Percentiles rank a stretch among this genome's conserved stretches.
Conservation (phyloP, 2,113 vertebrate species). For the Lichenostomus cassidix region DNA sequence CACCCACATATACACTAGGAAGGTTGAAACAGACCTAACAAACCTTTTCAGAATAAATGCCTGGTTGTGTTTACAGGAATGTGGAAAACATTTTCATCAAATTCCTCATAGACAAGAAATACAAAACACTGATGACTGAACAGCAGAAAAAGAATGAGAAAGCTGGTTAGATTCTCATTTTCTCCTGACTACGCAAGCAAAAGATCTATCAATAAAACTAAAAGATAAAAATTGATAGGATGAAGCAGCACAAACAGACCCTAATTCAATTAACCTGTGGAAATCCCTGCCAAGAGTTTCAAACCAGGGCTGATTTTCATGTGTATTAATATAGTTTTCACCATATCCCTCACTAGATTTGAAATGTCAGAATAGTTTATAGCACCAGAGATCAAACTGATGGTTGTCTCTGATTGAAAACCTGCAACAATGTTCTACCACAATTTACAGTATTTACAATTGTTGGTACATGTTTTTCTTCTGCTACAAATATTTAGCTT, state of each 20-base stretch:
- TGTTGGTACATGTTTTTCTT: background rate
- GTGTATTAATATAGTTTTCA: background rate
- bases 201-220: background rate
- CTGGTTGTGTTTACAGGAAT: background rate
- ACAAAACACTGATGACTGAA: background rate
- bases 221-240: conserved; percentile 12
- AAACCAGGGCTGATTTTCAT: conserved; percentile 13
- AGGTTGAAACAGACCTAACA: background rate
- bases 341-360: background rate
- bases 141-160: background rate
- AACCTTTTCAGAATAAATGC: background rate
- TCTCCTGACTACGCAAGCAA: background rate
- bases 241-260: background rate
- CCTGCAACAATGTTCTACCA: background rate
- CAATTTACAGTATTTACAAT: background rate
- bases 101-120: background rate
- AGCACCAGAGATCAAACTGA: background rate
- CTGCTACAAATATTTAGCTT: background rate
- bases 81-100: background rate
- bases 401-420: background rate
- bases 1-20: background rate
- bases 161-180: background rate
- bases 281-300: background rate
- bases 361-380: background rate
- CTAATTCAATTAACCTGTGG: conserved; percentile 34